A percentile compares a stretch with the other conserved stretches of the same genome.
phyloP scores from a whole-genome alignment of 2,113 vertebrate genomes.

The Hydrolagus affinis region DNA sequence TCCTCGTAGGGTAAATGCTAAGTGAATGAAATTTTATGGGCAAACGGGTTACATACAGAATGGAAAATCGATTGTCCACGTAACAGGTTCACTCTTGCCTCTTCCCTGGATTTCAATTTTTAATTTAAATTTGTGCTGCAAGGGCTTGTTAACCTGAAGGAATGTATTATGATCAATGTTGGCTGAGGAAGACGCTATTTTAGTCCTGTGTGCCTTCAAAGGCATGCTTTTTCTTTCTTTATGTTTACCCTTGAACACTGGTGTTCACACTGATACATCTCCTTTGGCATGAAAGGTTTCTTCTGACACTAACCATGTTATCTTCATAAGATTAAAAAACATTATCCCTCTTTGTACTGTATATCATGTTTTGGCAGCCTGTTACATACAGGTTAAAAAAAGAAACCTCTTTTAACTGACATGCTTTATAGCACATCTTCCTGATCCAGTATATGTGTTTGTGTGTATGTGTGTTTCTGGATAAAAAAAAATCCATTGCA shows the following conservation, averaged over 20 bases:
- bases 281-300: constrained; percentile 49
- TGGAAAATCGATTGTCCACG: background rate
- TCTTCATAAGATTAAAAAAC: constrained; percentile 51
- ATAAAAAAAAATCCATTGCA: constrained; percentile 46
- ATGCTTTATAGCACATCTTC: constrained; percentile 45
- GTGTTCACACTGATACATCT: constrained; percentile 48
- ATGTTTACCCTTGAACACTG: constrained; percentile 10
- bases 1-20: background rate
- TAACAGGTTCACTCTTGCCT: background rate
- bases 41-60: background rate
- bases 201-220: background rate
- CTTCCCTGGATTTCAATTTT: background rate
- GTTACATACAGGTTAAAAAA: constrained; percentile 57
- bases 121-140: background rate
- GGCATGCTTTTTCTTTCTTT: background rate
- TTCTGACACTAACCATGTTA: constrained; percentile 55
- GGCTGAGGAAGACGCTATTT: constrained; percentile 2
- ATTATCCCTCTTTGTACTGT: constrained; percentile 54
- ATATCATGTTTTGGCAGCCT: constrained; percentile 47
- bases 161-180: constrained; percentile 3
- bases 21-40: background rate
- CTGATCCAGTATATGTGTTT: constrained; percentile 37
- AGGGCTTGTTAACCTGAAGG: background rate
- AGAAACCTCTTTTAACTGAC: constrained; percentile 53
- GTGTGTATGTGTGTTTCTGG: too few relatives aligned